Evolutionary conservation across 2,113 vertebrate genomes (phyloP), one percentile per base, ranked within the genome.

Genomic region (Tychaedon coryphoeus): DNA sequence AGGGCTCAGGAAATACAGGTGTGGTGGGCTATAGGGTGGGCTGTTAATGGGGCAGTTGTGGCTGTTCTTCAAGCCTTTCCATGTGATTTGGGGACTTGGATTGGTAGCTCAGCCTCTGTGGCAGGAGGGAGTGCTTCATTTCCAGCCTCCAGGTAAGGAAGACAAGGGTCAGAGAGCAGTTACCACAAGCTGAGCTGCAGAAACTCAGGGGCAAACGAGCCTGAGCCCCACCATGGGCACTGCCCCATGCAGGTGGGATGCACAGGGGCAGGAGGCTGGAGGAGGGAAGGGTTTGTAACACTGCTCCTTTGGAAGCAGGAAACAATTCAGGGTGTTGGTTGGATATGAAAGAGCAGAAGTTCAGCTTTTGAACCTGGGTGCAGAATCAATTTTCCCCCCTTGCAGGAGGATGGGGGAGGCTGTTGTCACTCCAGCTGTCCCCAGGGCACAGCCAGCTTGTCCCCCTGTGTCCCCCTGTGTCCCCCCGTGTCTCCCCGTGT

Each of bases 321-420:
- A 85, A 70, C 92, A 83, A 16, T 48, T 76, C 64, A 31, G 93
- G 57, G 58, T 6, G 0, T 48, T 58, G 84, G 76, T 70, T 81
- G 85, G 74, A 58, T 90, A 40, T 31, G 23, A 58, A 82, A 86
- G 91, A 92, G 73, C 29, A 1, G 23, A n/a, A 87, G 77, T 90
- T 83, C 66, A 57, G 76, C 91, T 76, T 93, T 70, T 86, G 87
- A 93, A 70, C 74, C 62, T 50, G 67, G 40, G 33, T 20, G 60
- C 71, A 79, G 82, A 62, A 88, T 85, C 58, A 42, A 5, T 81
- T 50, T 43, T 31, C 17, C 40, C n/a, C 87, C 53, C 14, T 38
- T 42, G 13, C 34, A 15, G 56, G 47, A 26, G 69, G 16, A 5
- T 4, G n/a, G 38, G 26, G 62, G 16, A 14, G 5, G 1, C 19